These are phyloP conservation scores for Periophthalmodon schlosseri DNA, from an alignment of 2,113 vertebrate genomes.

Conservation along the genomic window DNA sequence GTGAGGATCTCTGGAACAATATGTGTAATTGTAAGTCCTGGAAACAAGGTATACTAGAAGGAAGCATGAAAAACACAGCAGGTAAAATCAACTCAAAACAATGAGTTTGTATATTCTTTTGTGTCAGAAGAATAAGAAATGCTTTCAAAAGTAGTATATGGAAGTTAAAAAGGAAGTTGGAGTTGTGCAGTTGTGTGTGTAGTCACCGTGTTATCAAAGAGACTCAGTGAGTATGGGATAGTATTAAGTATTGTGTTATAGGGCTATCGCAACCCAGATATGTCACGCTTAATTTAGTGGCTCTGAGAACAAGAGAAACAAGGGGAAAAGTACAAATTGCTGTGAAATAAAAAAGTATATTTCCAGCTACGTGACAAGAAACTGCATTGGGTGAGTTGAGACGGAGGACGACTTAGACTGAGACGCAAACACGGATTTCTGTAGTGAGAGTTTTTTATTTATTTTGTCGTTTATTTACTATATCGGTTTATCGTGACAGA, in stretches of 20 bases:
- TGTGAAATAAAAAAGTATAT: constrained; percentile 50
- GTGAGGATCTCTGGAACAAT: constrained; percentile 22
- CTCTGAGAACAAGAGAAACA: constrained; percentile 55
- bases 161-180: constrained; percentile 35
- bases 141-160: constrained; percentile 27
- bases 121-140: constrained; percentile 24
- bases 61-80: constrained; percentile 26
- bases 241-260: constrained; percentile 60
- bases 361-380: constrained; percentile 32
- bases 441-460: too few species aligned
- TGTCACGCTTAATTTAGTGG: constrained; percentile 74
- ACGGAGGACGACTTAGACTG: not conserved
- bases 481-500: too few species aligned
- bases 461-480: too few species aligned
- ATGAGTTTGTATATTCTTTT: constrained; percentile 19
- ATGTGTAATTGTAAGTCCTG: constrained; percentile 53
- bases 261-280: constrained; percentile 71
- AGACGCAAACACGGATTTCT: not conserved
- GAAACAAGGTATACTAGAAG: constrained; percentile 49
- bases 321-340: constrained; percentile 44
- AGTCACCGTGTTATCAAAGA: constrained; percentile 53
- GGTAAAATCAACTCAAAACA: constrained; percentile 33
- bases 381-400: constrained; percentile 17
- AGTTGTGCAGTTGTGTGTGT: constrained; percentile 18
- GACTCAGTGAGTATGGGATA: constrained; percentile 35